Evolutionary conservation across 2,797 vertebrate genomes (phyloP).

Genomic region (Gymnoscopelus braueri): DNA sequence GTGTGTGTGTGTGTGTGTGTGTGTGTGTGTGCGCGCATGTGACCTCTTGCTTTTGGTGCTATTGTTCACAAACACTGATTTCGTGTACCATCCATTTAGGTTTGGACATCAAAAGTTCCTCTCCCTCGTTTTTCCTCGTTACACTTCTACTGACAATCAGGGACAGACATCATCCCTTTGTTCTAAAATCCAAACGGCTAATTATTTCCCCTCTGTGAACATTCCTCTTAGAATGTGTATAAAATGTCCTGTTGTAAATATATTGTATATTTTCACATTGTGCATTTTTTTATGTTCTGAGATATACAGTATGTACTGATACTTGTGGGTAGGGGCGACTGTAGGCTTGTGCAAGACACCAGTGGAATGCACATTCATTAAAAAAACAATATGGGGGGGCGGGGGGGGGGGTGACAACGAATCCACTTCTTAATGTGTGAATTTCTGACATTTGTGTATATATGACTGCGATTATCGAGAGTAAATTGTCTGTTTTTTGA

Average conservation of each 20-base stretch:
- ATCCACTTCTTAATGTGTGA: conserved; percentile 27
- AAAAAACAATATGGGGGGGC: no score
- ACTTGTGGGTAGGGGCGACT: conserved; percentile 41
- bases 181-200: conserved; percentile 61
- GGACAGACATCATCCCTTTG: conserved; percentile 85
- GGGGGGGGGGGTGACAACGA: conserved; percentile 26
- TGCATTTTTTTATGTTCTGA: conserved; percentile 57
- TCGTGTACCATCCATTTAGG: conserved; percentile 34
- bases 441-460: conserved; percentile 52
- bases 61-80: conserved; percentile 48
- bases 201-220: conserved; percentile 79
- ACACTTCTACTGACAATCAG: conserved; percentile 92
- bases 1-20: no score
- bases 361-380: conserved; percentile 46
- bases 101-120: conserved; percentile 37
- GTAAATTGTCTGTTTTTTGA: conserved; percentile 21
- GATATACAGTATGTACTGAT: conserved; percentile 51
- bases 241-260: conserved; percentile 91
- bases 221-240: conserved; percentile 90
- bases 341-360: conserved; percentile 57
- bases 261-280: conserved; percentile 84
- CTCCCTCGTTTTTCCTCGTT: conserved; percentile 67
- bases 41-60: conserved; percentile 47
- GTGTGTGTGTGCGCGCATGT: neutral
- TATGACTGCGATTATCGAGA: conserved; percentile 30